Percentiles rank a stretch among this genome's conserved stretches.
Evolutionary conservation across 2,797 vertebrate genomes (phyloP).

Genomic region (Loris lydekkerianus): DNA sequence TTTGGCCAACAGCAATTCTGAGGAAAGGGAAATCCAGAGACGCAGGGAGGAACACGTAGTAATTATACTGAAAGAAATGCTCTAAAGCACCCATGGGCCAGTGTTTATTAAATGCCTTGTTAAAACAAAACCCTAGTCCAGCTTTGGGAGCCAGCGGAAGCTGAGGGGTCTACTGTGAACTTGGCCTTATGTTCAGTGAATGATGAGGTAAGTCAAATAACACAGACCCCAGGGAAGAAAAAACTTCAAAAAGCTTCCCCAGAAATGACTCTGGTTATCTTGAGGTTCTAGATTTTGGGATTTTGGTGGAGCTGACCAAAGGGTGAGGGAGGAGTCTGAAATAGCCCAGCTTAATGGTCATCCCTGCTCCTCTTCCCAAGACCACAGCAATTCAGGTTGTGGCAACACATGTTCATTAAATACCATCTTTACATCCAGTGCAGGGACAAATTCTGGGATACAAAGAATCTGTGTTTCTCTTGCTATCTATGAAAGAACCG

Average conservation of each 20-base stretch:
- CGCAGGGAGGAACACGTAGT: not conserved
- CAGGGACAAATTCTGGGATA: not conserved
- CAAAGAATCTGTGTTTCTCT: not conserved
- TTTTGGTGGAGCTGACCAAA: not conserved
- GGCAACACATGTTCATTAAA: not conserved
- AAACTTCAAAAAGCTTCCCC: not conserved
- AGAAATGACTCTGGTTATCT: not conserved
- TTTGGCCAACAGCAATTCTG: not conserved
- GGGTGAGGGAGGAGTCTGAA: not conserved
- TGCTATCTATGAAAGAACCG: not conserved
- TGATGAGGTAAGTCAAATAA: not conserved
- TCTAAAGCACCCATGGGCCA: not conserved
- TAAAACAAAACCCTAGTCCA: not conserved
- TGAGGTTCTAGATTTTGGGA: not conserved
- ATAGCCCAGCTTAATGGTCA: not conserved
- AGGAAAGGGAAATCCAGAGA: not conserved
- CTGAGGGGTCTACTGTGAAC: not conserved
- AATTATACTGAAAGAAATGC: not conserved
- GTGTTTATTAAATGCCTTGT: not conserved
- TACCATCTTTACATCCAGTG: not conserved
- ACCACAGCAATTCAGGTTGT: not conserved
- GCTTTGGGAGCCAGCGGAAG: not conserved
- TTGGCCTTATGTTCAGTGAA: not conserved
- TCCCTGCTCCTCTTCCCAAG: not conserved
- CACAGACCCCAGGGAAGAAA: not conserved